phyloP scores from a whole-genome alignment of 2,113 vertebrate genomes.

The Strix aluco region DNA sequence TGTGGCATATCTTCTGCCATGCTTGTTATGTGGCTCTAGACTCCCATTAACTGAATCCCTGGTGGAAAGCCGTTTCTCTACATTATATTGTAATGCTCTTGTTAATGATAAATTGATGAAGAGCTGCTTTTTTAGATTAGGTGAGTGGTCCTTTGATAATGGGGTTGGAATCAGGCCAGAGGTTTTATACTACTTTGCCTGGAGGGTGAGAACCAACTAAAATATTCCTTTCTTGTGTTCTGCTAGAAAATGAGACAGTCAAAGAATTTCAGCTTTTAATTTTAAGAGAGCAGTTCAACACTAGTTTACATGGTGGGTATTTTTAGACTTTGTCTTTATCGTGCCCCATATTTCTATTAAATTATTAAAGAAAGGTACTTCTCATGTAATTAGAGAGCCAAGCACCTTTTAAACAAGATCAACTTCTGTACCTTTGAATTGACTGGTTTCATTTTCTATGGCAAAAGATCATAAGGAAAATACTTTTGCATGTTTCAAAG shows the following conservation, averaged over 20 bases:
- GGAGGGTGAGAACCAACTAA: slow-evolving; percentile 84
- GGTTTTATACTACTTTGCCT: slow-evolving; percentile 79
- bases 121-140: slow-evolving; percentile 87
- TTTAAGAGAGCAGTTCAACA: slow-evolving; percentile 54
- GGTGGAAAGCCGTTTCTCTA: slow-evolving; percentile 79
- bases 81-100: slow-evolving; percentile 85
- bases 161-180: slow-evolving; percentile 86
- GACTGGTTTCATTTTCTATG: slow-evolving; percentile 33
- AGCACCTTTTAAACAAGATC: slow-evolving; percentile 62
- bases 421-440: slow-evolving; percentile 41
- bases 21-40: slow-evolving; percentile 78
- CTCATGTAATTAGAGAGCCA: slow-evolving; percentile 63
- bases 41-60: slow-evolving; percentile 83
- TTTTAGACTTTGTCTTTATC: slow-evolving; percentile 59
- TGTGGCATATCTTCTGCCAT: slow-evolving; percentile 67
- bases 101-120: slow-evolving; percentile 97
- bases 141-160: slow-evolving; percentile 88
- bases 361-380: slow-evolving; percentile 69
- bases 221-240: slow-evolving; percentile 72
- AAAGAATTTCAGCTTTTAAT: slow-evolving; percentile 73
- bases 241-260: slow-evolving; percentile 62
- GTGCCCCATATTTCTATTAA: slow-evolving; percentile 52
- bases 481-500: slow-evolving; percentile 47
- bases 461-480: slow-evolving; percentile 62
- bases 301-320: slow-evolving; percentile 29